Conservation (phyloP, 2,797 vertebrate genomes). For the Pangasius macronema region DNA sequence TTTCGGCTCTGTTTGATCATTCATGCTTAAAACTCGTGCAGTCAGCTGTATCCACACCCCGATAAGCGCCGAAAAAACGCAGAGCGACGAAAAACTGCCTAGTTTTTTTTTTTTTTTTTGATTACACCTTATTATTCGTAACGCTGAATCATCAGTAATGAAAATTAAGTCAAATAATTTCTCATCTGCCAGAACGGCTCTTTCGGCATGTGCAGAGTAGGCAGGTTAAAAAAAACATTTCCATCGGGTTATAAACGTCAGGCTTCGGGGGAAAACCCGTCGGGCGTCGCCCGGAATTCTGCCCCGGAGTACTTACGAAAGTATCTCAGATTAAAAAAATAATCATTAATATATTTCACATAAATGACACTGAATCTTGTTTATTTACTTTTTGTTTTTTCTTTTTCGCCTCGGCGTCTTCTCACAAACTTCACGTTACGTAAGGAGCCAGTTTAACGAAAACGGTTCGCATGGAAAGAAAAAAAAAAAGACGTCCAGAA, state of each 20-base stretch:
- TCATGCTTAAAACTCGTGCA: constrained; percentile 2
- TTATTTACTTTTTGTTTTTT: too few species aligned
- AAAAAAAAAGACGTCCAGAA: neutral
- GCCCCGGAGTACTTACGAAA: too few species aligned
- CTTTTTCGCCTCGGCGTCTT: too few species aligned
- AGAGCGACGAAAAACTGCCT: neutral
- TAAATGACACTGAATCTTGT: neutral
- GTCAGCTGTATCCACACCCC: constrained; percentile 17
- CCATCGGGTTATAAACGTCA: neutral
- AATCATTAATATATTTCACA: neutral
- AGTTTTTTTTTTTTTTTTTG: neutral
- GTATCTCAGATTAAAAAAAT: too few species aligned
- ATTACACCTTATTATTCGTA: neutral
- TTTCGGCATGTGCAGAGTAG: neutral
- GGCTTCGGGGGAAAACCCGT: neutral
- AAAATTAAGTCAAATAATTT: neutral
- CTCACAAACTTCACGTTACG: neutral
- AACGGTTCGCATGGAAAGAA: neutral
- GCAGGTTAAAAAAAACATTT: neutral
- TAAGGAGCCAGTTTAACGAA: neutral
- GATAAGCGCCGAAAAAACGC: neutral
- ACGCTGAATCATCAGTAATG: constrained; percentile 24
- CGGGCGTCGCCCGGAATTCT: neutral
- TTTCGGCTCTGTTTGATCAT: constrained; percentile 24
- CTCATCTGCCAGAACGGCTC: neutral